Base-by-base conservation (phyloP, 2,113 vertebrate species). In the Tympanuchus pallidicinctus region DNA sequence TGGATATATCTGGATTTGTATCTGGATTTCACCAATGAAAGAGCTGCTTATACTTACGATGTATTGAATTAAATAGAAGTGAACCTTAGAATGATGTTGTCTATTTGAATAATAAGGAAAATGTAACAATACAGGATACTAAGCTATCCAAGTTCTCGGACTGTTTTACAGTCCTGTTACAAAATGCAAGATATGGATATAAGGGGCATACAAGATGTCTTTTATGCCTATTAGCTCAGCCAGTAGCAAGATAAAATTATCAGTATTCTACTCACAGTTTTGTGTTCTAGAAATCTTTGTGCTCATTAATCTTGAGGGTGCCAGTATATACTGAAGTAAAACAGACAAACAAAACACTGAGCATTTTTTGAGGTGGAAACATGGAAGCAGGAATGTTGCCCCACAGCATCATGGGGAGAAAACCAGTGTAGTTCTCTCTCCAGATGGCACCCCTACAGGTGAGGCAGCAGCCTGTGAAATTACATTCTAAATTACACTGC, bases 391-490 rank as follows among this genome's bases (percentile, higher is more conserved):
- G 77, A 93, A 47, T 89, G 48, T 61, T 90, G 52, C 63, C 88
- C 74, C 93, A 81, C 45, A 96, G 82, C 93, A 92, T 97, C 73
- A 66, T 4, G 24, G 97, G 71, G 91, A 93, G 92, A 73, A 90
- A 75, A 36, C 65, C 75, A 94, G 91, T 97, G 59, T 97, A 96
- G 97, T 98, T 97, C 89, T 93, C 78, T 84, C 94, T 96, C 95
- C 97, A 98, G 97, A 97, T 97, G 94, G 98, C 97, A 96, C 96
- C 98, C 97, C 98, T 98, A 98, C 97, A 98, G 98, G 98, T 98
- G 98, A 98, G 96, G 97, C 98, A 99, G 97, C 94, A 97, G 98
- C 97, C 98, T 99, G 98, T 99, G 99, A 99, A 99, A 99, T 99
- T 99, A 95, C 98, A 97, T 98, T 98, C 97, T 98, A 97, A 98